Evolutionary conservation across 2,797 vertebrate genomes (phyloP), one percentile per base, ranked within the genome.

Genomic region (Australoheros facetus): DNA sequence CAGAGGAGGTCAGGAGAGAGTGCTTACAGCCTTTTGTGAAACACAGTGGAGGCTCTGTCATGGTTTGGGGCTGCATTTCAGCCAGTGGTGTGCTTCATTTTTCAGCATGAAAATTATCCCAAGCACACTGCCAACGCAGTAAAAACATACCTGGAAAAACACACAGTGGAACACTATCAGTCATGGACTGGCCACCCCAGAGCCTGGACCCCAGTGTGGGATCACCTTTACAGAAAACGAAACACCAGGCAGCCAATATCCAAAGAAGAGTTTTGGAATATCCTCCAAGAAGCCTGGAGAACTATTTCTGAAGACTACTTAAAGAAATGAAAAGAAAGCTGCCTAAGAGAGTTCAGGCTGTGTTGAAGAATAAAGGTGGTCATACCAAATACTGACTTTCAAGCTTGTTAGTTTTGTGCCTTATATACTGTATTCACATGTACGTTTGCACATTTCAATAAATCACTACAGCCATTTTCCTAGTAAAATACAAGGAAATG

Each of bases 131-230:
- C 34, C 58, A 60, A 60, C 8, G 32, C 32, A 37, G 58, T 21
- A 60, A 21, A 60, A 21, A n/a, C 32, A 39, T 0, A 0, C 2
- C 32, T 39, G 12, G 57, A 59, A 60, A 60, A 21, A 37, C 19
- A 37, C 19, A 21, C 11, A 14, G n/a, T 37, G 32, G 19, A 14
- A 60, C 1, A 37, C 32, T 60, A 37, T 13, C 11, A 37, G 58
- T 60, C 19, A 14, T 60, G 6, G 19, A 60, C 11, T 21, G 58
- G 37, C 32, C n/a, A 21, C 58, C 58, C 32, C 32, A 60, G 58
- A 21, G 13, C 58, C 58, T 21, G 58, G 37, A 37, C 58, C 30
- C n/a, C 32, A 60, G 11, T 60, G 58, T 60, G 21, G 19, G 0
- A 0, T 60, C 11, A 39, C 39, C 11, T 32, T 60, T 13, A n/a